Evolutionary conservation across 2,888 invertebrate species (phyloP), one percentile per base, ranked within the genome.

Genomic region (Thumatha senex): DNA sequence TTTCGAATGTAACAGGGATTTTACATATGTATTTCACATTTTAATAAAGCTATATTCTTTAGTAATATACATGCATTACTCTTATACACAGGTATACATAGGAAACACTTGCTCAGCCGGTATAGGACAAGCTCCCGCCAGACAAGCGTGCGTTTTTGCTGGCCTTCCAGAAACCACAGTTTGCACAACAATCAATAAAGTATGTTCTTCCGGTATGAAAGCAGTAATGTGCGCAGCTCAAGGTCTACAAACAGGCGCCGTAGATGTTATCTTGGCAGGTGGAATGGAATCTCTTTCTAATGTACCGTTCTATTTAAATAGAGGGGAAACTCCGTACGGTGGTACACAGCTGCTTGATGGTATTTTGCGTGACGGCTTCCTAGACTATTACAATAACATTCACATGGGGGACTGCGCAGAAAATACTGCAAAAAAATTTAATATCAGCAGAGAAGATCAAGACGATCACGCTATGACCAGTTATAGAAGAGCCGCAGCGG

Each of bases 281-380:
- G 99, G 99, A 46, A 99, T 99, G 99, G 99, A 99, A 89, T 98
- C 98, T 42, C 99, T 99, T 99, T 98, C 98, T 0, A 99, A 99
- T 91, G 98, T 98, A 3, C 99, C 99, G 0, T 99, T 94, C 87
- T 99, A 98, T 83, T 81, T 99, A 83, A 94, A 94, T 68, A 93
- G 99, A 66, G 99, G 98, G 0, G 94, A 95, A 67, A 96, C 97
- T 11, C 93, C 96, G 3, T 99, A 99, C 83, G 99, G 99, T n/a
- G 98, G 98, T 11, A 92, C 98, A 54, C 93, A 93, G 67, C 83
- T 96, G 30, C 86, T 92, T 85, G 99, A 99, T 91, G 98, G 98
- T 9, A 97, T 99, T 63, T 96, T 98, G 0, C 94, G 94, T 76
- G 99, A 99, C 86, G 99, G 99, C 0, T 83, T 99, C 14, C 98